Percentiles rank a stretch among this genome's conserved stretches.
phyloP scores from a whole-genome alignment of 2,797 vertebrate genomes.

The Myotis daubentonii region DNA sequence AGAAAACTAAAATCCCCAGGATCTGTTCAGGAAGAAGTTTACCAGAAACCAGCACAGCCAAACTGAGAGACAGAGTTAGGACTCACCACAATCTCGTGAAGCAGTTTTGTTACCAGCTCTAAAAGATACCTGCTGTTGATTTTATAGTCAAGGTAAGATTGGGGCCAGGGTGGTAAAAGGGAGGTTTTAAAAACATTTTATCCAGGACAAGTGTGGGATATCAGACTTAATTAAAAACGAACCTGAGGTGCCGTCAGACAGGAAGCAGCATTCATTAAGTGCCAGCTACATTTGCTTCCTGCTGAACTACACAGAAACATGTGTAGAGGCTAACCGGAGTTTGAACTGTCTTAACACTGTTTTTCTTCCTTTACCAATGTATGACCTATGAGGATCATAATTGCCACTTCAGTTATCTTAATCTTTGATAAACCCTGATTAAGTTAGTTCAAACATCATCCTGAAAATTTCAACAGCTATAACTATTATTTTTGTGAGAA shows the following conservation, averaged over 20 bases:
- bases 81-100: neutral
- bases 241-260: neutral
- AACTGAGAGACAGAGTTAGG: neutral
- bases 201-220: neutral
- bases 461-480: neutral
- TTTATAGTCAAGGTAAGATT: slow-evolving; percentile 39
- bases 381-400: neutral
- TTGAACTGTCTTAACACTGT: neutral
- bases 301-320: neutral
- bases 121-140: neutral
- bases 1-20: neutral
- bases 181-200: neutral
- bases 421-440: neutral
- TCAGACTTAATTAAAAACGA: neutral
- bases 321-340: too few species aligned
- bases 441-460: neutral
- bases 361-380: neutral
- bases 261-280: neutral
- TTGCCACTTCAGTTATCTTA: neutral
- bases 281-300: neutral
- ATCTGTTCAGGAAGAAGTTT: neutral
- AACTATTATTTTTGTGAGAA: neutral
- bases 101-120: neutral
- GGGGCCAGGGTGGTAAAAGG: neutral
- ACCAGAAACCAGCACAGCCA: neutral